Conservation (phyloP, 2,113 vertebrate species). For the Campylomormyrus numenius region DNA sequence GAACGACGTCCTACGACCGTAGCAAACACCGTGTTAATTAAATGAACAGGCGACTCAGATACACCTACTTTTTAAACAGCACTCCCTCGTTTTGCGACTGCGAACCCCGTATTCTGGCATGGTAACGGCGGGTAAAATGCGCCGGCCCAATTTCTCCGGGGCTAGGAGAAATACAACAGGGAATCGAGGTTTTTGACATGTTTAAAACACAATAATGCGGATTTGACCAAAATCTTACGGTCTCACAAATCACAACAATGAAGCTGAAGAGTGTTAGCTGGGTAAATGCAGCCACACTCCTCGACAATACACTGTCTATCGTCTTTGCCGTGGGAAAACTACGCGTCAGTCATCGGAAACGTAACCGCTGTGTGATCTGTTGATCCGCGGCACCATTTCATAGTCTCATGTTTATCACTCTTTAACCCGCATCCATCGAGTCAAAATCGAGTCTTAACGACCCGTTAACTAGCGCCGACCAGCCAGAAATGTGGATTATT, state of each 20-base stretch:
- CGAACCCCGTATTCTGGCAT: background rate
- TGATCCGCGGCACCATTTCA: background rate
- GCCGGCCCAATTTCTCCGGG: background rate
- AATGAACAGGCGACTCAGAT: background rate
- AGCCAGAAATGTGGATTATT: background rate
- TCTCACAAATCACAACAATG: background rate
- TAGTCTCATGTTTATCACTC: background rate
- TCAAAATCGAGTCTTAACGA: background rate
- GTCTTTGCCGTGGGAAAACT: background rate
- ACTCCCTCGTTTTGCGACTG: background rate
- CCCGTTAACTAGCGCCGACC: background rate
- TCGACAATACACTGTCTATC: background rate
- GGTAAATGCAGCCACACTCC: background rate
- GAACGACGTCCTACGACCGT: background rate
- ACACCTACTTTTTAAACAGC: background rate
- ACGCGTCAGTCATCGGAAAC: background rate
- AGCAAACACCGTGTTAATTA: background rate
- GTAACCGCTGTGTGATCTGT: background rate
- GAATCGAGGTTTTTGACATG: background rate
- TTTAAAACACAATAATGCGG: background rate
- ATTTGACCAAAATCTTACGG: background rate
- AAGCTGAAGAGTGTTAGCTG: background rate
- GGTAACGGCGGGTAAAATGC: background rate
- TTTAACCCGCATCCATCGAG: background rate
- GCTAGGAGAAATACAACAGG: background rate